Base-by-base conservation (phyloP, 2,113 vertebrate species). In the Gavia stellata region DNA sequence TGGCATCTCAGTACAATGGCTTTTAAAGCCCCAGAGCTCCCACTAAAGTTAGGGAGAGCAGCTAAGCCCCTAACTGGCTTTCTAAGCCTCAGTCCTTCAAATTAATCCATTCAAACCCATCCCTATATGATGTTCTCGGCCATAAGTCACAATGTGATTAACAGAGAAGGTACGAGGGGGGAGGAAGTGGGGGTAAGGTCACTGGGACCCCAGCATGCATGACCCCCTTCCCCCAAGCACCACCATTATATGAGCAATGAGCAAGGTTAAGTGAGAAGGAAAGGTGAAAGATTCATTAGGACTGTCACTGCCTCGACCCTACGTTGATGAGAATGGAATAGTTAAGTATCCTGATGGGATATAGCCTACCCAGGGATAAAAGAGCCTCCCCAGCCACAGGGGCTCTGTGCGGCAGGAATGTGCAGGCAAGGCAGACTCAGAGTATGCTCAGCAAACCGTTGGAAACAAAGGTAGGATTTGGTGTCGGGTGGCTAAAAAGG, bases 61-160 rank as follows among this genome's bases (percentile, higher is more conserved):
- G 86, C 74, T 95, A 95, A 97, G 87, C 62, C 58, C 74, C 62
- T 92, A 94, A 91, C 73, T 96, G 92, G 87, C 92, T 92, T 96
- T 88, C 84, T 91, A 90, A 97, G 89, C 81, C 6, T 8, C 81
- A 90, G 31, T 82, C 89, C 47, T 95, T 92, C 81, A 81, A 70
- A 88, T 80, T 88, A 97, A 94, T 96, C 86, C 77, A 50, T 89
- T 97, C 95, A 97, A 97, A 94, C 33, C 15, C 59, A 94, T 73
- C 81, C 87, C 71, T 52, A 4, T 70, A 55, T 68, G 89, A 87
- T 70, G 86, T 81, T 88, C 83, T 84, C 62, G 55, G 70, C 61
- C 44, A 16, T 53, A 87, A 95, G 70, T 81, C 81, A 91, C 73
- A 93, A 61, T 53, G 70, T 0, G 6, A 91, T 85, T 81, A 94